Conservation (phyloP, 2,888 invertebrate genomes). For the Tetanocera ferruginea region DNA sequence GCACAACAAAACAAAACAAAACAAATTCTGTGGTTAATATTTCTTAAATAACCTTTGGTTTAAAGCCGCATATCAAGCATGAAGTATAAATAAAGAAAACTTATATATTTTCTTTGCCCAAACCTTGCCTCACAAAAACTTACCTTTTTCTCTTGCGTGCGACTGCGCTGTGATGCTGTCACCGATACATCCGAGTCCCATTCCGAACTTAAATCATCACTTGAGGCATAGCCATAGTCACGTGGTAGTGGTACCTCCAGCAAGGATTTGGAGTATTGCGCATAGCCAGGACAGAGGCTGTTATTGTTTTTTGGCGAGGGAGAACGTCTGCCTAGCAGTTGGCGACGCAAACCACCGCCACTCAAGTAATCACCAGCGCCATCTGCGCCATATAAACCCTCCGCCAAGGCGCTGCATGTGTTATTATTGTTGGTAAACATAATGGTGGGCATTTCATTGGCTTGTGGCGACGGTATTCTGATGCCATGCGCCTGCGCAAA, state of each 20-base stretch:
- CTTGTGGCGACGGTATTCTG: conserved; percentile 42
- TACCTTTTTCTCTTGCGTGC: conserved; percentile 57
- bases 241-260: conserved; percentile 81
- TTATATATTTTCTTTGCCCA: background rate
- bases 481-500: conserved; percentile 69
- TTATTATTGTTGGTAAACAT: conserved; percentile 57
- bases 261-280: conserved; percentile 83
- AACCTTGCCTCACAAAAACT: background rate
- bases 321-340: conserved; percentile 68
- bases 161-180: conserved; percentile 43
- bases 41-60: background rate
- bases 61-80: background rate
- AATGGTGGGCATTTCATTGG: conserved; percentile 41
- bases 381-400: conserved; percentile 13
- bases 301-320: conserved; percentile 68
- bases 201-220: conserved; percentile 91
- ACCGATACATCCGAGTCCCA: conserved; percentile 87
- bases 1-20: background rate
- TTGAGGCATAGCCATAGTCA: conserved; percentile 91
- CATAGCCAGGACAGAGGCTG: conserved; percentile 77
- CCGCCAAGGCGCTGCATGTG: conserved; percentile 35
- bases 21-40: background rate
- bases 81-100: background rate
- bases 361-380: conserved; percentile 59
- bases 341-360: conserved; percentile 46